phyloP scores from a whole-genome alignment of 2,888 invertebrate species.

The Meiosimyza decipiens region DNA sequence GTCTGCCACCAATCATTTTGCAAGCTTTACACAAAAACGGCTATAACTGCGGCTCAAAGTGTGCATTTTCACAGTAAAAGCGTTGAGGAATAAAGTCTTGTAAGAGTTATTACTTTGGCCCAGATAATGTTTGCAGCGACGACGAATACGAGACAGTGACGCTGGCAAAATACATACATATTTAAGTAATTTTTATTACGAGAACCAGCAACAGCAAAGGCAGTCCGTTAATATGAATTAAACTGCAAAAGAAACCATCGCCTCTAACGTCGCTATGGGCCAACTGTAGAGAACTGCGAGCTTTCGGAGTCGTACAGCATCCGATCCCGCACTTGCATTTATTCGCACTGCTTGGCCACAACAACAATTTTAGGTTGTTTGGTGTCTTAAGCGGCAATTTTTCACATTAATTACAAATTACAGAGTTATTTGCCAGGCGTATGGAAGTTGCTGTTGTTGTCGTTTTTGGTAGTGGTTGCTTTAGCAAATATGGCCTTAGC shows the following conservation, averaged over 20 bases:
- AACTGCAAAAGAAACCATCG: slow-evolving; percentile 1
- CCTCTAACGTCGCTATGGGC: not conserved
- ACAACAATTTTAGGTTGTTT: slow-evolving; percentile 59
- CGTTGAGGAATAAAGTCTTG: not conserved
- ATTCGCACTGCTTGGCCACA: slow-evolving; percentile 28
- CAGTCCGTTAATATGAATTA: not conserved
- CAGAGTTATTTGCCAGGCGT: slow-evolving; percentile 56
- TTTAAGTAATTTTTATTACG: slow-evolving; percentile 49
- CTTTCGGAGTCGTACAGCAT: not conserved
- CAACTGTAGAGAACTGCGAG: not conserved
- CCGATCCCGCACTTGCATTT: slow-evolving; percentile 10
- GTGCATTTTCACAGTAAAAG: slow-evolving; percentile 3
- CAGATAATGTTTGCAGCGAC: slow-evolving; percentile 48
- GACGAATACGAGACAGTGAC: not conserved
- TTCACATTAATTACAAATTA: slow-evolving; percentile 63
- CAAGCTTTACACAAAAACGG: not conserved
- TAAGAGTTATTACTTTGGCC: slow-evolving; percentile 60
- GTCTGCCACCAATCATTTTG: slow-evolving; percentile 17
- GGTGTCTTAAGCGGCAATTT: slow-evolving; percentile 56
- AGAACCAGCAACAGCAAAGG: not conserved
- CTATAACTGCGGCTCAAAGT: slow-evolving; percentile 9
- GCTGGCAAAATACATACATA: slow-evolving; percentile 20
- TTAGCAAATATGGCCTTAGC: slow-evolving; percentile 14
- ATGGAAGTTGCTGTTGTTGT: slow-evolving; percentile 13
- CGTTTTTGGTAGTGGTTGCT: slow-evolving; percentile 8